These are phyloP conservation scores for Heterochromis multidens DNA, from an alignment of 2,113 vertebrate species.

Conservation along the genomic window DNA sequence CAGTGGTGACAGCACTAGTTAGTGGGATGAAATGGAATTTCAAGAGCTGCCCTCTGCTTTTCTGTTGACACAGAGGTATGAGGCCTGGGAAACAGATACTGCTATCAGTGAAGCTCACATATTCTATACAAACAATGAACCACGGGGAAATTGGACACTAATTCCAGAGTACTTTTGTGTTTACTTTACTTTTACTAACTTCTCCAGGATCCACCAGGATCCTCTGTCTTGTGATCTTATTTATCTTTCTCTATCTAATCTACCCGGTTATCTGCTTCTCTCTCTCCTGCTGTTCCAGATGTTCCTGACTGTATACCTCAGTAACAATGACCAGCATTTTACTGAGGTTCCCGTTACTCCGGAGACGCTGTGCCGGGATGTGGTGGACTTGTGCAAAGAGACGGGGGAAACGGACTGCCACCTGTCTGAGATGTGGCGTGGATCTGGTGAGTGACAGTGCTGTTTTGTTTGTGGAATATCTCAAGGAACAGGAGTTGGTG, in stretches of 20 bases:
- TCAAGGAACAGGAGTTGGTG: neutral
- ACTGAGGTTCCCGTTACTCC: conserved; percentile 96
- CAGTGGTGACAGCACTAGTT: conserved; percentile 39
- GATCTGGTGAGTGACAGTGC: conserved; percentile 80
- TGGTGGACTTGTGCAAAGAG: conserved; percentile 95
- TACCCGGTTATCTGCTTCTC: neutral
- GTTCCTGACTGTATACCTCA: conserved; percentile 98
- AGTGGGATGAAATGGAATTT: conserved; percentile 32
- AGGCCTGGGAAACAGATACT: conserved; percentile 2
- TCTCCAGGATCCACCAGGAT: neutral
- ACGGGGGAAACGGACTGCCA: conserved; percentile 90
- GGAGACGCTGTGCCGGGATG: conserved; percentile 90
- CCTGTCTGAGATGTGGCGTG: conserved; percentile 91
- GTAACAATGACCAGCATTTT: conserved; percentile 98
- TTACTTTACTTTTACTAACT: neutral
- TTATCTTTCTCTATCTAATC: conserved; percentile 10
- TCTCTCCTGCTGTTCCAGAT: conserved; percentile 76
- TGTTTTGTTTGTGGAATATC: neutral
- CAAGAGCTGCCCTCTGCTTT: conserved; percentile 17
- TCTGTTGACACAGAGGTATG: conserved; percentile 45
- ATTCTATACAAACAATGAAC: neutral
- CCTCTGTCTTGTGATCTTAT: neutral
- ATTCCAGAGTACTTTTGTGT: neutral
- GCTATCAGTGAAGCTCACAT: neutral
- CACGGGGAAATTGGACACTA: neutral